Conservation (phyloP, 2,113 vertebrate species). For the Calypte anna region DNA sequence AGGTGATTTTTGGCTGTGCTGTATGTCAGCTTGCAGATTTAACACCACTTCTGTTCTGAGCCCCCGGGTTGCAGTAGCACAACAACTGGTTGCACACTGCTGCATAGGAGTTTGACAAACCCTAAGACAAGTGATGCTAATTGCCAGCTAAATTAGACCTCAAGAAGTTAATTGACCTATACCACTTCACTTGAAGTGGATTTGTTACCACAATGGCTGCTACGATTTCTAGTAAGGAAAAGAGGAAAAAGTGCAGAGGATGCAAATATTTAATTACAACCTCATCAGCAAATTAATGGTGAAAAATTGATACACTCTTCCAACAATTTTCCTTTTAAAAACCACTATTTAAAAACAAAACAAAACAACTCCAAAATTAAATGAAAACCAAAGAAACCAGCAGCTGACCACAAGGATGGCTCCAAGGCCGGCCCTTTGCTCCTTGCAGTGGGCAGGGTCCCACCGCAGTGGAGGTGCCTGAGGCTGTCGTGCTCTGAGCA, state of each 20-base stretch:
- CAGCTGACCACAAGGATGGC: not conserved
- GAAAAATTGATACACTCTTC: not conserved
- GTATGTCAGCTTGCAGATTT: slow-evolving; percentile 76
- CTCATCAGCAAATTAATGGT: not conserved
- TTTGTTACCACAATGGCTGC: not conserved
- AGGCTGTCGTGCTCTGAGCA: slow-evolving; percentile 19
- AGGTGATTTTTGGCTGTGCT: slow-evolving; percentile 61
- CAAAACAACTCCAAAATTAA: no score
- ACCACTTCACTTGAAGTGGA: not conserved
- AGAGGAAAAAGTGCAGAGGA: not conserved
- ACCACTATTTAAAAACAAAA: accelerated
- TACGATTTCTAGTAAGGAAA: not conserved
- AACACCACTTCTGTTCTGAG: slow-evolving; percentile 83
- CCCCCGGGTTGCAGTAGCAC: slow-evolving; percentile 66
- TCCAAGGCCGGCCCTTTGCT: not conserved
- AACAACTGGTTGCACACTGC: slow-evolving; percentile 50
- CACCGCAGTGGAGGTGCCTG: not conserved
- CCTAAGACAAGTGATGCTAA: slow-evolving; percentile 55
- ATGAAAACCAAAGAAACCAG: no score
- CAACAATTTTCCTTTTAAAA: not conserved
- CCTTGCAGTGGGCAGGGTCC: not conserved
- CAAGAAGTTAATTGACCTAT: not conserved
- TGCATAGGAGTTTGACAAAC: slow-evolving; percentile 28
- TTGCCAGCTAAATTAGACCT: slow-evolving; percentile 24
- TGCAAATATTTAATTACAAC: not conserved